Base-by-base conservation (phyloP, 2,797 vertebrate genomes). In the Limosa lapponica region DNA sequence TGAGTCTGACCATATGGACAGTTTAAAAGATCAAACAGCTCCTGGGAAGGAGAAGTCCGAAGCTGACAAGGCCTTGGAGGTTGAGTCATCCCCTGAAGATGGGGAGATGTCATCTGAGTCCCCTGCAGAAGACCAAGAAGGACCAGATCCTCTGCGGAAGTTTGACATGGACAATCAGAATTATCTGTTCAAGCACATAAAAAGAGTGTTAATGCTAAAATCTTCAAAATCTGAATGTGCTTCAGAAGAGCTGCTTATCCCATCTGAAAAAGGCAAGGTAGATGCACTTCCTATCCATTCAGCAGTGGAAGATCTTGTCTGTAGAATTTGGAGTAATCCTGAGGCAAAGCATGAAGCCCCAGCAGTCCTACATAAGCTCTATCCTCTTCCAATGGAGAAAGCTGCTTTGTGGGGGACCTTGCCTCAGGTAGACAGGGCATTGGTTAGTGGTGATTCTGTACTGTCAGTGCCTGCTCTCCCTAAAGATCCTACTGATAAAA, bases 221-320 rank as follows among this genome's bases (percentile, higher is more conserved):
- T 65, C 81, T 78, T 72, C 70, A 39, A 87, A 79, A 82, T 58
- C 64, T 75, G 39, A 94, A 55, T 23, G 51, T 64, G 16, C 61
- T 83, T 90, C 87, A 52, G 87, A 93, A 93, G 95, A 95, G 36
- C 37, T 72, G 8, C 57, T 54, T 81, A 16, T 65, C 7, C 13
- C 36, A 27, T 74, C 86, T 85, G 86, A 94, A 85, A 81, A 95
- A 59, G 81, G 24, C 62, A 89, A 87, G 39, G 16, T 81, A 89
- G 58, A 95, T 18, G 88, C 91, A 8, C 95, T 97, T 96, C 96
- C 95, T 67, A 54, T 97, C 27, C 93, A 97, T 94, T 95, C 95
- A 74, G 34, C 90, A 43, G 78, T 95, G 39, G 92, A 97, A 92
- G 85, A 94, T 55, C 89, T 96, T 87, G 82, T 96, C 65, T 66